These are phyloP conservation scores for Hirudo medicinalis DNA, from an alignment of 1,140 invertebrate genomes.

Conservation along the genomic window DNA sequence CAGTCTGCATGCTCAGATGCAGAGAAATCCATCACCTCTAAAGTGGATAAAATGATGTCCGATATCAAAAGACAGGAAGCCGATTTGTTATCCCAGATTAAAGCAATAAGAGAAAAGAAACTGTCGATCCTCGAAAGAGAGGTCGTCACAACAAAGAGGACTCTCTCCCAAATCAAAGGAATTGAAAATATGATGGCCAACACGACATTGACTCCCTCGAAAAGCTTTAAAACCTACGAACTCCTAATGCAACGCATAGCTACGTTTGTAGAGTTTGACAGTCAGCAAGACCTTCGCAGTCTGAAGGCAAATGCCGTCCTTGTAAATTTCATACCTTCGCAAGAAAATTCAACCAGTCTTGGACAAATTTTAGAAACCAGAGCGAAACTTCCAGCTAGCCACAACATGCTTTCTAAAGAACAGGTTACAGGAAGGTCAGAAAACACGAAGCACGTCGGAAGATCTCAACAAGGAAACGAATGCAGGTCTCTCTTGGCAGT, in stretches of 20 bases:
- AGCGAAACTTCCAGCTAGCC: background rate
- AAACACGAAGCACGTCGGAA: too few species aligned
- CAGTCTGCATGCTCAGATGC: slow-evolving; percentile 15
- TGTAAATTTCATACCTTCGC: background rate
- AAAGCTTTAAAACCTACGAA: slow-evolving; percentile 8
- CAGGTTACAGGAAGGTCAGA: background rate
- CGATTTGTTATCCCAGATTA: slow-evolving; percentile 13
- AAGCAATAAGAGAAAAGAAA: slow-evolving; percentile 11
- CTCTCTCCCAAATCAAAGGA: slow-evolving; percentile 13
- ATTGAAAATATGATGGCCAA: slow-evolving; percentile 4
- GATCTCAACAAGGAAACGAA: background rate
- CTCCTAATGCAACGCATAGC: slow-evolving; percentile 1
- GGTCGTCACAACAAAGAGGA: slow-evolving; percentile 9
- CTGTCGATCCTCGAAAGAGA: slow-evolving; percentile 18
- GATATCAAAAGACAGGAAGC: slow-evolving; percentile 14
- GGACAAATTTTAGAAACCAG: background rate
- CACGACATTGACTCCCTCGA: background rate
- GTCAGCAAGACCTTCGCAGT: background rate
- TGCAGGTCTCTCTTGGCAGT: background rate
- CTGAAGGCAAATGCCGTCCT: background rate
- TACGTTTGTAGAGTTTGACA: background rate
- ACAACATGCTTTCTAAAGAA: background rate
- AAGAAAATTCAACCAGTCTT: slow-evolving; percentile 7
- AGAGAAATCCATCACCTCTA: slow-evolving; percentile 18
- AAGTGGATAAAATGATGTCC: slow-evolving; percentile 12